Percentiles rank a stretch among this genome's conserved stretches.
Conservation (phyloP, 2,113 vertebrate genomes). For the Blennius ocellaris region DNA sequence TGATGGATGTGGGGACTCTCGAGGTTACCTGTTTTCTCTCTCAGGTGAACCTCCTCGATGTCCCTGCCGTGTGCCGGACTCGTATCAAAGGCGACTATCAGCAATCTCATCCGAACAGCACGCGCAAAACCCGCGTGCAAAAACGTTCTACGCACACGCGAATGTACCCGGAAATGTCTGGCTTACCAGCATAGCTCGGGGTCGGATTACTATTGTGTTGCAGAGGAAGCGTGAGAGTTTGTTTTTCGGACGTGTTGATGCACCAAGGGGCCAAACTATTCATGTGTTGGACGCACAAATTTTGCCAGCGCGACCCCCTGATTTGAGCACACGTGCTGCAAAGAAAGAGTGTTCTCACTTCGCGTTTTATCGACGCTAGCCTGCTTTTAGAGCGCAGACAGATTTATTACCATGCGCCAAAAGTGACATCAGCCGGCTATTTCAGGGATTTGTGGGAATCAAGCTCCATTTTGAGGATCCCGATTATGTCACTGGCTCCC, state of each 20-base stretch:
- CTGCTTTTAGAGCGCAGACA: slow-evolving; percentile 48
- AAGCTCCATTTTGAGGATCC: slow-evolving; percentile 68
- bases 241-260: slow-evolving; percentile 30
- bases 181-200: slow-evolving; percentile 72
- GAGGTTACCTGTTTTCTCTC: neutral
- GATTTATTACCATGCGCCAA: slow-evolving; percentile 69
- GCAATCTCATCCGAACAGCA: slow-evolving; percentile 30
- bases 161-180: slow-evolving; percentile 64
- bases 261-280: neutral
- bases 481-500: slow-evolving; percentile 71
- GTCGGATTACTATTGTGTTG: slow-evolving; percentile 64
- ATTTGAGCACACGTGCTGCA: neutral
- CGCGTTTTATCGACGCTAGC: slow-evolving; percentile 28
- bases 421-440: slow-evolving; percentile 78
- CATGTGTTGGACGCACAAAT: too few species aligned
- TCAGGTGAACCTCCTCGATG: slow-evolving; percentile 7
- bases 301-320: neutral
- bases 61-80: neutral
- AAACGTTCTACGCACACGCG: slow-evolving; percentile 31
- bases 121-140: slow-evolving; percentile 37
- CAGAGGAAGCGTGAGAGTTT: slow-evolving; percentile 41
- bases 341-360: slow-evolving; percentile 44
- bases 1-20: neutral
- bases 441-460: slow-evolving; percentile 75
- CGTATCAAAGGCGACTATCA: slow-evolving; percentile 16